These are phyloP conservation scores for Anaspis maculata DNA, from an alignment of 2,888 invertebrate genomes.

Conservation along the genomic window DNA sequence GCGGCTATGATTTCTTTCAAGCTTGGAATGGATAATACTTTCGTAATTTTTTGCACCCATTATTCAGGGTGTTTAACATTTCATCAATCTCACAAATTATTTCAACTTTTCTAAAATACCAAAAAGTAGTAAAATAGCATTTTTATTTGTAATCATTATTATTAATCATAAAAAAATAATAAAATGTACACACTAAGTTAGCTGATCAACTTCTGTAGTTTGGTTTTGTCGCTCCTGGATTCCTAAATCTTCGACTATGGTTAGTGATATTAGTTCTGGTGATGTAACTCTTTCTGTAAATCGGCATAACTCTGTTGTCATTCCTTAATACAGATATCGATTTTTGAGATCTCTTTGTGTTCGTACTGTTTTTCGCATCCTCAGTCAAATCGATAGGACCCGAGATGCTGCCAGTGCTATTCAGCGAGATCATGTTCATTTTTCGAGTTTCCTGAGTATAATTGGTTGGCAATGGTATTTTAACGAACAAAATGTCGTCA, in stretches of 20 bases:
- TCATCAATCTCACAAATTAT: too few relatives aligned
- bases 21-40: too few relatives aligned
- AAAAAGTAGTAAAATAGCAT: not conserved
- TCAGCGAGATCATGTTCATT: slow-evolving; percentile 11
- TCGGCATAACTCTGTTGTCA: slow-evolving; percentile 9
- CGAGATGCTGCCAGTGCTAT: slow-evolving; percentile 13
- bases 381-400: slow-evolving; percentile 15
- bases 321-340: slow-evolving; percentile 8
- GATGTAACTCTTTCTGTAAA: slow-evolving; percentile 31
- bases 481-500: slow-evolving; percentile 35
- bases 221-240: not conserved
- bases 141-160: not conserved
- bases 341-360: slow-evolving; percentile 21
- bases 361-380: slow-evolving; percentile 9
- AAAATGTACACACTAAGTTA: not conserved
- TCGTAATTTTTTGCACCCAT: too few relatives aligned
- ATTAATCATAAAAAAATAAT: not conserved
- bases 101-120: too few relatives aligned
- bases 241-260: too few relatives aligned
- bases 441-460: slow-evolving; percentile 22
- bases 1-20: too few relatives aligned
- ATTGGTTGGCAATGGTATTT: slow-evolving; percentile 37
- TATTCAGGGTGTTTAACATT: too few relatives aligned
- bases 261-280: slow-evolving; percentile 33
- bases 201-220: not conserved